phyloP scores from a whole-genome alignment of 2,888 invertebrate species.

The Athalia circularis region DNA sequence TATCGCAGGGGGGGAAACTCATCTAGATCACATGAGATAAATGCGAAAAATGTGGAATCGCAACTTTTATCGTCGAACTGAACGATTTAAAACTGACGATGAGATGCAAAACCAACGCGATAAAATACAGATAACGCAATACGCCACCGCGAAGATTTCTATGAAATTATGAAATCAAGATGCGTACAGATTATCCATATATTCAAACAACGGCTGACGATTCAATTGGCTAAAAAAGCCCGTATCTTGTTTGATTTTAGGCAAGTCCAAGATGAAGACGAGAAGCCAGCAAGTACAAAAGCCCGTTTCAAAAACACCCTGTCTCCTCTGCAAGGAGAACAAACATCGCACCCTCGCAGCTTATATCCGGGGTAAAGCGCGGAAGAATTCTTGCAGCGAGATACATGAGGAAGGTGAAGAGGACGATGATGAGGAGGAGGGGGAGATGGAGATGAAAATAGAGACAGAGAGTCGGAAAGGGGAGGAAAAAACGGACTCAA shows the following conservation, averaged over 20 bases:
- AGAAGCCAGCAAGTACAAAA: slow-evolving; percentile 65
- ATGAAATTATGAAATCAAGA: no score
- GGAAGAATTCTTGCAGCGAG: slow-evolving; percentile 74
- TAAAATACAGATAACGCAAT: no score
- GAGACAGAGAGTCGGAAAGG: background rate
- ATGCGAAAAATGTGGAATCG: no score
- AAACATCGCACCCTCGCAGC: slow-evolving; percentile 76
- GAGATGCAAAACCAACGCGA: no score
- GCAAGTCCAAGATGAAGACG: slow-evolving; percentile 55
- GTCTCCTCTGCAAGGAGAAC: slow-evolving; percentile 76
- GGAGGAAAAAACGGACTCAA: background rate
- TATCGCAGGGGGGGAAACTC: no score
- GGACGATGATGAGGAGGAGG: slow-evolving; percentile 59
- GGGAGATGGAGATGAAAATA: slow-evolving; percentile 32
- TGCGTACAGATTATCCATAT: no score
- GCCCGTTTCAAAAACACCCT: slow-evolving; percentile 71
- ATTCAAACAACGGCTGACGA: no score
- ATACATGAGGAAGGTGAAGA: slow-evolving; percentile 76
- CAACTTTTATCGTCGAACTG: no score
- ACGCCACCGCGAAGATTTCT: no score
- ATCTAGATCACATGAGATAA: no score
- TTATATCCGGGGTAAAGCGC: slow-evolving; percentile 76
- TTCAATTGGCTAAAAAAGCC: no score
- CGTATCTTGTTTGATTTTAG: slow-evolving; percentile 53
- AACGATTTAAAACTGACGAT: no score